phyloP scores from a whole-genome alignment of 2,888 invertebrate species.

The Agrotis ipsilon region DNA sequence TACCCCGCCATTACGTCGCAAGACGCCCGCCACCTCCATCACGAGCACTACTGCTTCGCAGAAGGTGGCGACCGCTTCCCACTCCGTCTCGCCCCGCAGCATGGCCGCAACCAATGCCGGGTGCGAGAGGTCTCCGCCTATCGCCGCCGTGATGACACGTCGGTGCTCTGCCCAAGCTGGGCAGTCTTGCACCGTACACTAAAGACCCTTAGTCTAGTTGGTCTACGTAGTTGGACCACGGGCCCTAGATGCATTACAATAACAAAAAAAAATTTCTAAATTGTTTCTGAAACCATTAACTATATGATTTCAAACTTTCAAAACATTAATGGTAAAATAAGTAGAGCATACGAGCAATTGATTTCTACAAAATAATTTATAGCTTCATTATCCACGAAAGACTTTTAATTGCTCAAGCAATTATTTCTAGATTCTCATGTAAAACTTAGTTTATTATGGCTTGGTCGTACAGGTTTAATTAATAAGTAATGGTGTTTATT shows the following conservation, averaged over 20 bases:
- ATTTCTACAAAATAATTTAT: constrained; percentile 35
- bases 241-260: background rate
- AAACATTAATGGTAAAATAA: constrained; percentile 31
- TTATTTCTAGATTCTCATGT: constrained; percentile 32
- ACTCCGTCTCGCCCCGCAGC: too few relatives aligned
- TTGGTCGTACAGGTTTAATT: background rate
- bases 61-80: too few relatives aligned
- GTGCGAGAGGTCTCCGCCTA: too few relatives aligned
- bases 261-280: background rate
- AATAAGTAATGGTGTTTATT: background rate
- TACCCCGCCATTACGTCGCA: too few relatives aligned
- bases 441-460: constrained; percentile 2
- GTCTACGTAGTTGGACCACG: too few relatives aligned
- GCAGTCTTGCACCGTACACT: too few relatives aligned
- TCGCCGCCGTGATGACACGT: too few relatives aligned
- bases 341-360: constrained; percentile 5
- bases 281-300: background rate
- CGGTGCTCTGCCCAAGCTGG: too few relatives aligned
- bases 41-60: too few relatives aligned
- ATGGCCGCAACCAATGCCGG: too few relatives aligned
- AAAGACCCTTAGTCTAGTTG: too few relatives aligned
- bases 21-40: too few relatives aligned
- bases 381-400: constrained; percentile 29
- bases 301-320: constrained; percentile 13
- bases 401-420: constrained; percentile 46